Evolutionary conservation across 2,113 vertebrate species (phyloP), one percentile per base, ranked within the genome.

Genomic region (Tamias sibiricus): DNA sequence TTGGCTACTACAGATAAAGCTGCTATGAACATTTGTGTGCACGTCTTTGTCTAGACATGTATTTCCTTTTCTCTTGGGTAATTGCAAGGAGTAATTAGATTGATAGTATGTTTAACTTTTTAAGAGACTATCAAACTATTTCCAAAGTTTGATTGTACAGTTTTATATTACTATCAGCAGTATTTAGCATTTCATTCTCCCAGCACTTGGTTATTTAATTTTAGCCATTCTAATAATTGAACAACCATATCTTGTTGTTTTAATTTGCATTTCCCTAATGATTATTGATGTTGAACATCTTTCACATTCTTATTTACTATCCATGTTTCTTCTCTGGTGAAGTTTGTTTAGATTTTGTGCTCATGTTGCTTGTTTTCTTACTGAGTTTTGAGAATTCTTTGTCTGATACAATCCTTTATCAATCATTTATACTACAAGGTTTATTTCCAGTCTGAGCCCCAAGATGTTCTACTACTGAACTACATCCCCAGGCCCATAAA

Each of bases 1-100:
- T 82, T 92, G 47, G 37, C 22, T 95, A 35, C 95, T 90, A 79
- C 57, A 92, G 57, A 76, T 82, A 90, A 96, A 90, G 30, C 22
- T 59, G 57, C 57, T 59, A 8, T 59, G 57, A 83, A 92, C 12
- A 47, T 91, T 77, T 40, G 19, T 72, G 37, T 89, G n/a, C 40
- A 81, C 47, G 49, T 94, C 16, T 64, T 81, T 52, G 64, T 84
- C n/a, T 94, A n/a, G 9, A n/a, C 7, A 64, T n/a, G 11, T 66
- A 17, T 79, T 92, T 62, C 83, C n/a, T 86, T 93, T 93, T 82
- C 68, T 71, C 52, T 71, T 93, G 42, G 47, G 20, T 54, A 57
- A 93, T 85, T 90, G 80, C 24, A 79, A 14, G 72, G 66, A 85
- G 22, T 83, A 12, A 37, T 30, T 89, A 32, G 54, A 84, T 95